Base-by-base conservation (phyloP, 2,888 invertebrate species). In the Lumbricus terrestris region DNA sequence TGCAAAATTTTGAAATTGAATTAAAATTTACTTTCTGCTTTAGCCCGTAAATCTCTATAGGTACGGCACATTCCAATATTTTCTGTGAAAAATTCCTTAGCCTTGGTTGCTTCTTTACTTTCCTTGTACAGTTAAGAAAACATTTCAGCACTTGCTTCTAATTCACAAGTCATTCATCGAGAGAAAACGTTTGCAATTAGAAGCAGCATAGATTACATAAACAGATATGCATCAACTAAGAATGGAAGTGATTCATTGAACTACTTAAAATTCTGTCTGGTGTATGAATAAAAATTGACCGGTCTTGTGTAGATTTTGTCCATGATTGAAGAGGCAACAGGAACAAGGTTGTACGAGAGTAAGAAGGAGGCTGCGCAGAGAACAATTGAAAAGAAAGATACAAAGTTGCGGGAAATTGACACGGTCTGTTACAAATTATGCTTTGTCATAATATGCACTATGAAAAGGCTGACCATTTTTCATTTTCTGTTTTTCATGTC, bases 261-360 rank as follows among this genome's bases (percentile, higher is more conserved):
- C 40, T 15, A 40, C 6, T 40, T 40, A 40, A 40, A 40, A 40
- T 20, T 88, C 37, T 88, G 23, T 23, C 23, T 37, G 37, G 34
- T 88, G 69, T 82, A 40, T 37, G 20, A 33, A 88, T 35, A 15
- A n/a, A n/a, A n/a, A 54, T 42, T 42, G 34, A 23, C 47, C 29
- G 83, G 47, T 82, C 69, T 69, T 16, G 4, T 92, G 40, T 91
- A 95, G 95, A 95, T 95, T 92, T 92, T 95, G 90, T 95, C 95
- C 0, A 98, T 99, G 98, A 97, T 99, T 90, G 99, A 99, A 95
- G 99, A 99, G 96, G 99, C 99, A 16, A 98, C 99, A 0, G 99
- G 99, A 1, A 99, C 99, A 0, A 97, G 97, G 93, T 97, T 98
- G 97, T 99, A 99, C 94, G 99, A 99, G 95, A 96, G 96, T 0